Conservation (phyloP, 2,113 vertebrate genomes). For the Bucco capensis region DNA sequence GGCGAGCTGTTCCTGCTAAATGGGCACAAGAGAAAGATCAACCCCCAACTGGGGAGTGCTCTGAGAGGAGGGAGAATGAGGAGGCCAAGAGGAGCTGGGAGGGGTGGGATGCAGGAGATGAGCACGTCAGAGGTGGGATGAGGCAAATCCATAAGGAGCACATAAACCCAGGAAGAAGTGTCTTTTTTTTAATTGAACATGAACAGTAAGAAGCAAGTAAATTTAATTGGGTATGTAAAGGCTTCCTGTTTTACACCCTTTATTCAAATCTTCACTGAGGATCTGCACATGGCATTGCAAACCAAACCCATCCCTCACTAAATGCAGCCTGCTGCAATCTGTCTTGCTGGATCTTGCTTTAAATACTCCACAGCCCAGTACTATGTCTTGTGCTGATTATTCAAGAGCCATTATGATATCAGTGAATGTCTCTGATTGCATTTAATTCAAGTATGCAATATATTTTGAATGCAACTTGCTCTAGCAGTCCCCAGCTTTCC, state of each 20-base stretch:
- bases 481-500: background rate
- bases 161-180: background rate
- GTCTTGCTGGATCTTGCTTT: constrained; percentile 44
- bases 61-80: background rate
- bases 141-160: background rate
- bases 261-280: constrained; percentile 50
- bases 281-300: constrained; percentile 12
- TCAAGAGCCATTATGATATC: constrained; percentile 58
- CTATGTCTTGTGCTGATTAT: constrained; percentile 65
- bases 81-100: background rate
- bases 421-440: constrained; percentile 62
- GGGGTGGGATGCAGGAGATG: background rate
- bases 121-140: background rate
- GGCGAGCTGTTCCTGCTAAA: constrained; percentile 32
- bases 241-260: constrained; percentile 9
- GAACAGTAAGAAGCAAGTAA: background rate
- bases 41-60: background rate
- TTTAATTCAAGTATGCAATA: constrained; percentile 67
- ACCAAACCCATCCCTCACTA: constrained; percentile 1
- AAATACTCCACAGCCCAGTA: constrained; percentile 54
- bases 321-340: background rate
- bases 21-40: constrained; percentile 40
- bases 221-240: constrained; percentile 41
- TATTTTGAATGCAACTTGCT: constrained; percentile 54
- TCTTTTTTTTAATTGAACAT: background rate